A percentile compares a stretch with the other conserved stretches of the same genome.
These are phyloP conservation scores for Chinchilla lanigera DNA, from an alignment of 2,113 vertebrate genomes.

Conservation along the genomic window DNA sequence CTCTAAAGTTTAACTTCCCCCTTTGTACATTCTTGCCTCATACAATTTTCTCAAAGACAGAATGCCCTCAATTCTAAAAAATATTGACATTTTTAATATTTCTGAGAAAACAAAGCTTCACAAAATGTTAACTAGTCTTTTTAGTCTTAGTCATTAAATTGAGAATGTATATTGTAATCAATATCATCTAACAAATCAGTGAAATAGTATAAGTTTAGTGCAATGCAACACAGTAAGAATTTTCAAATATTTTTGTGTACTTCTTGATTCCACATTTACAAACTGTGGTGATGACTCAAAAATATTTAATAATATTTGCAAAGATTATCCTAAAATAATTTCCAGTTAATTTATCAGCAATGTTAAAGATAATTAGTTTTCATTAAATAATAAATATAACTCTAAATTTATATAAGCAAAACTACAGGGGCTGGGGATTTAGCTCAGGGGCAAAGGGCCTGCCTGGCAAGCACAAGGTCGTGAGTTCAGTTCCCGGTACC, in stretches of 20 bases:
- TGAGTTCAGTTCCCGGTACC: too few relatives aligned
- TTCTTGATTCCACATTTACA: constrained; percentile 2
- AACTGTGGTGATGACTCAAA: background rate
- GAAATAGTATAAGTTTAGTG: background rate
- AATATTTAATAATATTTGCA: background rate
- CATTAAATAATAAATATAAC: constrained; percentile 1
- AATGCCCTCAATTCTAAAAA: background rate
- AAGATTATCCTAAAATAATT: background rate
- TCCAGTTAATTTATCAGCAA: background rate
- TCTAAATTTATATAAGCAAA: constrained; percentile 31
- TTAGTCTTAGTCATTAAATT: background rate
- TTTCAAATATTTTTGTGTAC: background rate
- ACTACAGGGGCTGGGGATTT: too few relatives aligned
- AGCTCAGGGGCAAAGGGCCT: too few relatives aligned
- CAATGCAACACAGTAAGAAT: background rate
- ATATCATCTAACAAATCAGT: background rate
- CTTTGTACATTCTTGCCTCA: background rate
- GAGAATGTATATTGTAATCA: background rate
- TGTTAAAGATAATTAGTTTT: background rate
- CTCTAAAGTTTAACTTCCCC: background rate
- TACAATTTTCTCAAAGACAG: background rate
- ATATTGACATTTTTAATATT: background rate
- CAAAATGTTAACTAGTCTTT: background rate
- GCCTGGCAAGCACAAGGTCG: too few relatives aligned
- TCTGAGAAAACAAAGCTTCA: constrained; percentile 15